phyloP scores from a whole-genome alignment of 1,140 invertebrate genomes.

The Drosophila novamexicana region DNA sequence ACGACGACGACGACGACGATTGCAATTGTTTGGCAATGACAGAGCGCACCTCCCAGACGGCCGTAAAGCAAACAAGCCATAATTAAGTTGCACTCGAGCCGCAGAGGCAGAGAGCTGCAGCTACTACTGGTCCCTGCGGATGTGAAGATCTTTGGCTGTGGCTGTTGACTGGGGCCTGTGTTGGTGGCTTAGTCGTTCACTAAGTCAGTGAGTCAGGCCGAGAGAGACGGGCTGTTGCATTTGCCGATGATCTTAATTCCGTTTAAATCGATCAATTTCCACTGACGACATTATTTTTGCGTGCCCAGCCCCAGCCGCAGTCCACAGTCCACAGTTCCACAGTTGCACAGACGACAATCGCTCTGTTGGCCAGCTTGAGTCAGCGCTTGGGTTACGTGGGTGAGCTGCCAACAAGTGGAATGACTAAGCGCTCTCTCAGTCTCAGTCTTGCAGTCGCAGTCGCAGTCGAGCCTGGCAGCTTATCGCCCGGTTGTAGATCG shows the following conservation, averaged over 20 bases:
- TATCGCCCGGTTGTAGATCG: constrained; percentile 64
- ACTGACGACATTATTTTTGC: constrained; percentile 76
- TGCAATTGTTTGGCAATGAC: constrained; percentile 83
- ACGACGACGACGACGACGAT: constrained; percentile 41
- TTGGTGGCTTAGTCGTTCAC: constrained; percentile 68
- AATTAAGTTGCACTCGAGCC: constrained; percentile 76
- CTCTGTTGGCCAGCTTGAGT: constrained; percentile 43
- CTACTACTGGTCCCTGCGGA: constrained; percentile 22
- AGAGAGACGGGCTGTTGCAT: constrained; percentile 29
- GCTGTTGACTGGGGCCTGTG: neutral
- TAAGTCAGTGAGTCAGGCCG: constrained; percentile 79
- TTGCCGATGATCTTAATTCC: constrained; percentile 80
- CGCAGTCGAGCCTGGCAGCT: constrained; percentile 22
- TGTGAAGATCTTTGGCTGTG: neutral
- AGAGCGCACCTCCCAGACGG: constrained; percentile 79
- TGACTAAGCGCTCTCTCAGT: constrained; percentile 70
- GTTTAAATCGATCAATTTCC: constrained; percentile 83
- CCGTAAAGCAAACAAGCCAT: constrained; percentile 77
- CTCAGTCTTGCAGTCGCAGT: neutral
- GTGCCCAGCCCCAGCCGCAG: constrained; percentile 36
- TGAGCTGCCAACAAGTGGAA: constrained; percentile 80
- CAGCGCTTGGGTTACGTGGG: constrained; percentile 73
- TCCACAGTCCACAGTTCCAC: neutral
- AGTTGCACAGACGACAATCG: constrained; percentile 14
- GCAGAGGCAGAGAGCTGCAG: constrained; percentile 19